phyloP scores from a whole-genome alignment of 2,113 vertebrate species.

The Rhinogobius similis region DNA sequence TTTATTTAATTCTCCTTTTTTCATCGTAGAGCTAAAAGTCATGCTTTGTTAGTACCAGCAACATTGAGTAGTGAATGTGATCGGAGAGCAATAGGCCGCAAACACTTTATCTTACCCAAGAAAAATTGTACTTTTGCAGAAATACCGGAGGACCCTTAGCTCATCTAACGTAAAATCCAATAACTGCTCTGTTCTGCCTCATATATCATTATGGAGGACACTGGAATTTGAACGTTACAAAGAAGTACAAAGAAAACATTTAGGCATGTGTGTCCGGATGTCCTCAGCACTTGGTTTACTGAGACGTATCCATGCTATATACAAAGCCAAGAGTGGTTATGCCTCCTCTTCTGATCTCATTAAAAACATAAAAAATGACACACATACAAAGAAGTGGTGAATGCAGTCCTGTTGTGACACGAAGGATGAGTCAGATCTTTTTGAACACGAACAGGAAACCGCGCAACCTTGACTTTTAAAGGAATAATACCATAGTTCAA shows the following conservation, averaged over 20 bases:
- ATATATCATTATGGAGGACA: slow-evolving; percentile 54
- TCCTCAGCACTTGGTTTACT: slow-evolving; percentile 55
- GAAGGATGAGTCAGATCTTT: slow-evolving; percentile 55
- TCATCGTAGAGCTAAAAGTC: slow-evolving; percentile 57
- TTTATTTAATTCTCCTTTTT: slow-evolving; percentile 48
- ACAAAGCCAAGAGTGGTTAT: slow-evolving; percentile 67
- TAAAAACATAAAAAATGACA: slow-evolving; percentile 48
- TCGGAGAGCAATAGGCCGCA: slow-evolving; percentile 43
- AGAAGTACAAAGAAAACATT: slow-evolving; percentile 69
- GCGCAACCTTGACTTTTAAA: slow-evolving; percentile 49
- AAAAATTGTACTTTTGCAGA: slow-evolving; percentile 50
- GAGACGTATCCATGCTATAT: slow-evolving; percentile 69
- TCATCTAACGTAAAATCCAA: slow-evolving; percentile 51
- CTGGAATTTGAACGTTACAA: slow-evolving; percentile 63
- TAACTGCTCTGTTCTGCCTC: slow-evolving; percentile 57
- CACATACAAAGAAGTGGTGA: slow-evolving; percentile 48
- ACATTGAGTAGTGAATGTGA: slow-evolving; percentile 43
- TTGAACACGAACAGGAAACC: slow-evolving; percentile 42
- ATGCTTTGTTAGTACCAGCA: slow-evolving; percentile 70
- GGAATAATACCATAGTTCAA: slow-evolving; percentile 34
- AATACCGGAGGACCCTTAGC: slow-evolving; percentile 38
- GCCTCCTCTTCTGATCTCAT: slow-evolving; percentile 37
- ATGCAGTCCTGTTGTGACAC: slow-evolving; percentile 52
- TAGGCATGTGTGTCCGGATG: slow-evolving; percentile 50
- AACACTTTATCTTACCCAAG: slow-evolving; percentile 52